Conservation (phyloP, 2,797 vertebrate genomes). For the Lutjanus campechanus region DNA sequence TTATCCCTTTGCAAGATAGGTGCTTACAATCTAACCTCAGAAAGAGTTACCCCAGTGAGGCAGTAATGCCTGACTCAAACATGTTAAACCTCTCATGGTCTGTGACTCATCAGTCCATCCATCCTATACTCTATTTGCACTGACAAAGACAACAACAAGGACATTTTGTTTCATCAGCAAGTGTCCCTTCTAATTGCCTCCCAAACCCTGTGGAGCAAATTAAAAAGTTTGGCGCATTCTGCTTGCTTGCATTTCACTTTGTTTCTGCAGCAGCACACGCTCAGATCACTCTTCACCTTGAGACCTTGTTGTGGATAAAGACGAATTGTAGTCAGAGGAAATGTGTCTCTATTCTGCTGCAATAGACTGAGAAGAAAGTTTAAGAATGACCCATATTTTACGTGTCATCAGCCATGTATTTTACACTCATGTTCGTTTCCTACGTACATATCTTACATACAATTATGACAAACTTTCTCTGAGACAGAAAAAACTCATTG, state of each 20-base stretch:
- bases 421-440: not conserved
- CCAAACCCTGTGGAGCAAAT: constrained; percentile 67
- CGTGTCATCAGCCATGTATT: not conserved
- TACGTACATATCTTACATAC: too few species aligned
- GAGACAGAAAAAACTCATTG: too few species aligned
- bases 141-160: constrained; percentile 33
- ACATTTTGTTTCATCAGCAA: constrained; percentile 64
- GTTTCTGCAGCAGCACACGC: constrained; percentile 13
- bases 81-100: constrained; percentile 14
- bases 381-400: not conserved
- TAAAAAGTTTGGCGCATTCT: constrained; percentile 57
- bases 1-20: not conserved
- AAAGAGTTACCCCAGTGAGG: not conserved
- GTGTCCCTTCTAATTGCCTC: constrained; percentile 59
- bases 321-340: constrained; percentile 14
- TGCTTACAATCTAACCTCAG: not conserved
- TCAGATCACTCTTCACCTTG: constrained; percentile 23
- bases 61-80: constrained; percentile 28
- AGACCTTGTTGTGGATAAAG: constrained; percentile 30
- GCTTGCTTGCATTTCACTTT: constrained; percentile 58
- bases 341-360: not conserved
- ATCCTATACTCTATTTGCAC: constrained; percentile 11
- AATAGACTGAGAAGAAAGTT: not conserved
- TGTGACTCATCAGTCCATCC: constrained; percentile 37
- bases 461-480: too few species aligned